A percentile compares a stretch with the other conserved stretches of the same genome.
Conservation (phyloP, 2,888 invertebrate genomes). For the Stramonita haemastoma region DNA sequence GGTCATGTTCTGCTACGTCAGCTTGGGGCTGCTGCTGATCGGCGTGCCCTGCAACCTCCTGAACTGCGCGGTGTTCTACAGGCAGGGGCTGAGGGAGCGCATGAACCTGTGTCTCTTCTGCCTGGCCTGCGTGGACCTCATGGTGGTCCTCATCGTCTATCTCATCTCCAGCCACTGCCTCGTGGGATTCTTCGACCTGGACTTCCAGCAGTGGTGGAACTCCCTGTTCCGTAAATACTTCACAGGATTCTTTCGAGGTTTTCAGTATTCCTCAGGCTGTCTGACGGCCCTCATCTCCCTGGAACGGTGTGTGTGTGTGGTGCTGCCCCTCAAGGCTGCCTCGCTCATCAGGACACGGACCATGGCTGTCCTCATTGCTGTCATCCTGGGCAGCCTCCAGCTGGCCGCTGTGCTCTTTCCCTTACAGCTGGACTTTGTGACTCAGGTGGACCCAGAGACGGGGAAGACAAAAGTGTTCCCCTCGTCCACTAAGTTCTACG, state of each 20-base stretch:
- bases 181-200: conserved; percentile 46
- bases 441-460: not conserved
- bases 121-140: conserved; percentile 27
- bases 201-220: conserved; percentile 18
- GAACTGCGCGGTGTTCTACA: conserved; percentile 21
- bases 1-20: not conserved
- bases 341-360: conserved; percentile 35
- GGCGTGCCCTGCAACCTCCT: conserved; percentile 23
- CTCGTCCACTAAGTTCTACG: conserved; percentile 11
- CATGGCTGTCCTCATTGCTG: not conserved
- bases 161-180: conserved; percentile 24
- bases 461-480: not conserved
- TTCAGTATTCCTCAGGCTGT: conserved; percentile 28
- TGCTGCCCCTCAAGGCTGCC: conserved; percentile 23
- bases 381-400: not conserved
- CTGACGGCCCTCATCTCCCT: conserved; percentile 32
- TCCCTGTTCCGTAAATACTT: conserved; percentile 15
- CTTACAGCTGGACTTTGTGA: conserved; percentile 13
- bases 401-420: conserved; percentile 9
- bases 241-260: conserved; percentile 35
- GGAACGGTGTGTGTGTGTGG: conserved; percentile 37
- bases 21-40: not conserved
- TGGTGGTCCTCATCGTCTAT: conserved; percentile 11
- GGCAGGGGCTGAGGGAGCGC: conserved; percentile 32
- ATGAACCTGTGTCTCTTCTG: conserved; percentile 37